Percentiles rank a stretch among this genome's conserved stretches.
Evolutionary conservation across 2,888 invertebrate genomes (phyloP).

Genomic region (Xestia c-nigrum): DNA sequence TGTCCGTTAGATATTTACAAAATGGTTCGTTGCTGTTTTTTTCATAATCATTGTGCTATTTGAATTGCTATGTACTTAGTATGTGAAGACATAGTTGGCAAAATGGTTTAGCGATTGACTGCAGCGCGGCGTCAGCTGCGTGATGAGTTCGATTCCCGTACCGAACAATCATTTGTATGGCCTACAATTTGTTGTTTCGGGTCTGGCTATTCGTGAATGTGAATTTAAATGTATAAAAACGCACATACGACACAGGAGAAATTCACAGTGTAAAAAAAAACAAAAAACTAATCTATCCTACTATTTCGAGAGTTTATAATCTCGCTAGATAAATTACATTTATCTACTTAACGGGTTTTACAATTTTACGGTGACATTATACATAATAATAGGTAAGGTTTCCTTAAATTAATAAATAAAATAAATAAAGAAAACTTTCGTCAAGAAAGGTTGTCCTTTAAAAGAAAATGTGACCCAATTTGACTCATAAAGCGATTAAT

Average conservation of each 20-base stretch:
- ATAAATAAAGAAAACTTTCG: neutral
- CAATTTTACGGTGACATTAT: too few relatives aligned
- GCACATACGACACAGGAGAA: neutral
- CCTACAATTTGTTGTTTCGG: neutral
- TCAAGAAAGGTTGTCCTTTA: neutral
- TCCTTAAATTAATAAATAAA: too few relatives aligned
- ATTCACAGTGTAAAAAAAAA: neutral
- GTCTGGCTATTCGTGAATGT: neutral
- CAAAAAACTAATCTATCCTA: neutral
- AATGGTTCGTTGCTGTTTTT: neutral
- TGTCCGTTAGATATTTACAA: neutral
- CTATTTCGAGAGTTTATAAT: too few relatives aligned
- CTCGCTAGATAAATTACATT: too few relatives aligned
- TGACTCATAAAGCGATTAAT: constrained; percentile 36
- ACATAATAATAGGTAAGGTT: too few relatives aligned
- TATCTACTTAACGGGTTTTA: too few relatives aligned
- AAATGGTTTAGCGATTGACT: neutral
- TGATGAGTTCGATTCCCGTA: neutral
- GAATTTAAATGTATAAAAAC: neutral
- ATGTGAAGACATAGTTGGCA: neutral
- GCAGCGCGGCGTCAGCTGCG: neutral
- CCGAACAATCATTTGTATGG: neutral
- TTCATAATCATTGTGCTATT: neutral
- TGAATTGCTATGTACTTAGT: neutral
- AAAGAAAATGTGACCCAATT: constrained; percentile 8